Evolutionary conservation across 2,113 vertebrate species (phyloP).

Genomic region (Sarotherodon lohbergeri): DNA sequence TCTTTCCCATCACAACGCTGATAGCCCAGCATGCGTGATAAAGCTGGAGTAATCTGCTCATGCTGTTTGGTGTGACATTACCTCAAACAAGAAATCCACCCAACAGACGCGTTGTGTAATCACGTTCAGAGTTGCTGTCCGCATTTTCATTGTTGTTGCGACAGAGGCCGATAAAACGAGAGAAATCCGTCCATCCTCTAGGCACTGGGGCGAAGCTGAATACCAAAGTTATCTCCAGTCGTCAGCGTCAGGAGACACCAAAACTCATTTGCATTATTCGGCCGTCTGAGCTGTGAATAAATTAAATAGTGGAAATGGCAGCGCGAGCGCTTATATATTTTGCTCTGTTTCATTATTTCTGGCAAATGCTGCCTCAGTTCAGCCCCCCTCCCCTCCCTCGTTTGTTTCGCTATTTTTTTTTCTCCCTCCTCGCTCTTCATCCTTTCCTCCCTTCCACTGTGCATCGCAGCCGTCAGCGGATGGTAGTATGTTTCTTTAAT

Average conservation of each 20-base stretch:
- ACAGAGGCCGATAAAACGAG: not conserved
- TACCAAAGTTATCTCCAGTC: conserved; percentile 28
- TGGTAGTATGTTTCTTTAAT: conserved; percentile 56
- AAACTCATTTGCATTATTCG: conserved; percentile 59
- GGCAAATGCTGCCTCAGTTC: conserved; percentile 22
- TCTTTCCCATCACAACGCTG: not conserved
- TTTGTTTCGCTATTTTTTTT: conserved; percentile 19
- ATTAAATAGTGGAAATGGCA: conserved; percentile 47
- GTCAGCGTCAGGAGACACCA: conserved; percentile 16
- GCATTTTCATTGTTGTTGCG: not conserved
- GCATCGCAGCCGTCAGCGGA: conserved; percentile 21
- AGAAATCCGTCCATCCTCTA: conserved; percentile 10
- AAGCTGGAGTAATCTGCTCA: not conserved
- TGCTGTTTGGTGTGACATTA: not conserved
- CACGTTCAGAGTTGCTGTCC: not conserved
- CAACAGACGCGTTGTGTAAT: not conserved
- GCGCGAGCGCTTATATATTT: conserved; percentile 27
- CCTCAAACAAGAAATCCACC: not conserved
- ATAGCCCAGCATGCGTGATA: not conserved
- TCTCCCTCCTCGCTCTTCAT: not conserved
- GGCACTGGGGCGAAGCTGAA: not conserved
- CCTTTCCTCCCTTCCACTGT: not conserved
- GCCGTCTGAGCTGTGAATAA: conserved; percentile 35
- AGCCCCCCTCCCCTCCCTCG: not conserved
- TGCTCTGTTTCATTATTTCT: conserved; percentile 61